phyloP scores from a whole-genome alignment of 2,113 vertebrate species.

The Lepus timidus region DNA sequence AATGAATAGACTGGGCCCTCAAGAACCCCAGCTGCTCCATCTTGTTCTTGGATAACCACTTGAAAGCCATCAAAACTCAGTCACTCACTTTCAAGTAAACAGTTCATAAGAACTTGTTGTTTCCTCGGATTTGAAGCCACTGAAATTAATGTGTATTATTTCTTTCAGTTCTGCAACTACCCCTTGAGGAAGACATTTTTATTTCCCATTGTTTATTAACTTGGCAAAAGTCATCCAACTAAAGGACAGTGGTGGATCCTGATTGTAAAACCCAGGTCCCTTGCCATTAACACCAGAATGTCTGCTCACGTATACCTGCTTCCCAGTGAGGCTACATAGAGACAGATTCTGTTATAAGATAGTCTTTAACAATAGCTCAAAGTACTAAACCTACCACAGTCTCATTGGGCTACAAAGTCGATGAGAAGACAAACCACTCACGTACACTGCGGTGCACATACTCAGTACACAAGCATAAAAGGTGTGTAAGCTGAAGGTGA shows the following conservation, averaged over 20 bases:
- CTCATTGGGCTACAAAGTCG: neutral
- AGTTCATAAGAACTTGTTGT: conserved; percentile 11
- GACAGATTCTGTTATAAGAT: neutral
- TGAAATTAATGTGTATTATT: neutral
- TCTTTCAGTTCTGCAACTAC: neutral
- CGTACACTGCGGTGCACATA: neutral
- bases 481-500: neutral
- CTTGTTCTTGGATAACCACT: neutral
- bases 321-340: neutral
- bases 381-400: neutral
- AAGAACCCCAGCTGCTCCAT: neutral
- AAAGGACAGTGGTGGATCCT: neutral
- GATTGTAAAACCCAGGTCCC: neutral
- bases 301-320: too few relatives aligned
- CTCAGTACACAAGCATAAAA: neutral
- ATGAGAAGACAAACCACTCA: neutral
- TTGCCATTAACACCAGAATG: neutral
- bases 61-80: neutral
- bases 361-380: neutral
- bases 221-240: neutral
- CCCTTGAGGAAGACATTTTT: neutral
- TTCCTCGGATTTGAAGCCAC: neutral
- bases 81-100: neutral
- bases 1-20: neutral
- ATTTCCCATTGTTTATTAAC: neutral